Conservation (phyloP, 2,888 invertebrate genomes). For the Camponotus fellah region DNA sequence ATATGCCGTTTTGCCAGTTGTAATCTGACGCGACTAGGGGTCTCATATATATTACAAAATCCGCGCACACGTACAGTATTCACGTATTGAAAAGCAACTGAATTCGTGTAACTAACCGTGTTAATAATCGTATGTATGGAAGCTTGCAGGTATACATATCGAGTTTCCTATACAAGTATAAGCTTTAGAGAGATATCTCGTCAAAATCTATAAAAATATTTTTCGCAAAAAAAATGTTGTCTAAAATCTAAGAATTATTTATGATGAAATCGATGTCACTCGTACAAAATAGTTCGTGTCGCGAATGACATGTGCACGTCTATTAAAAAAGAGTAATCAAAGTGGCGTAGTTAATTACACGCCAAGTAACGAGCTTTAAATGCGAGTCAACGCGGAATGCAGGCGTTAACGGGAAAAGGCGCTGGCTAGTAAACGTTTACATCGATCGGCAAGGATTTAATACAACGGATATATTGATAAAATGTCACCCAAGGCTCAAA, state of each 20-base stretch:
- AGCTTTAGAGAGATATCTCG: conserved; percentile 13
- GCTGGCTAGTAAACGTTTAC: not conserved
- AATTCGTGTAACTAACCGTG: conserved; percentile 24
- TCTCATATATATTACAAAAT: conserved; percentile 43
- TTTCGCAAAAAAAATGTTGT: not conserved
- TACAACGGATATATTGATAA: conserved; percentile 19
- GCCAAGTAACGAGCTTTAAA: conserved; percentile 18
- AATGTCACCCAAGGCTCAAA: conserved; percentile 5
- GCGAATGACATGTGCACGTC: conserved; percentile 12
- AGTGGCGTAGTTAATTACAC: conserved; percentile 41
- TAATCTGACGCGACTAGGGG: conserved; percentile 44
- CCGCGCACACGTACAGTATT: conserved; percentile 14
- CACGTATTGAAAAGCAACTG: conserved; percentile 32
- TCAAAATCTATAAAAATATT: conserved; percentile 1
- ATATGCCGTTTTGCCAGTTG: conserved; percentile 39
- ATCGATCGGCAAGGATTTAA: not conserved
- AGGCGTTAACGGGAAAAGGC: not conserved
- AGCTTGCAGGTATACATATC: not conserved
- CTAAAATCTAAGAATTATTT: not conserved
- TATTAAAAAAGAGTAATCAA: conserved; percentile 19
- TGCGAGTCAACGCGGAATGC: not conserved
- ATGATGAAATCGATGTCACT: conserved; percentile 7
- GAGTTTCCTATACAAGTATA: not conserved
- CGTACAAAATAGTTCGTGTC: conserved; percentile 1
- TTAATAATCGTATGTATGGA: conserved; percentile 20